Evolutionary conservation across 2,888 invertebrate genomes (phyloP).

Genomic region (Clistopyga incitator): DNA sequence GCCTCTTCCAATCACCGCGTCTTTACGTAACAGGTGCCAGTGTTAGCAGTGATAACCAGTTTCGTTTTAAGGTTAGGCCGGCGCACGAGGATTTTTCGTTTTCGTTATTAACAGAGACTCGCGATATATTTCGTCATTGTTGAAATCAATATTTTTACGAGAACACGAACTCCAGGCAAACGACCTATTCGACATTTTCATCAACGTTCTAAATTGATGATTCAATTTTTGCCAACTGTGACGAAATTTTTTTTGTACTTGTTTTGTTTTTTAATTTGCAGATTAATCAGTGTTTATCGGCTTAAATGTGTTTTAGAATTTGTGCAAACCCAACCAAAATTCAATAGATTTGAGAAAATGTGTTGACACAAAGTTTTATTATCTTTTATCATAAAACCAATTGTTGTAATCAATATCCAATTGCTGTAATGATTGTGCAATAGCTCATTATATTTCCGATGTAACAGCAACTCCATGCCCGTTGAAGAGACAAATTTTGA

Average conservation of each 20-base stretch:
- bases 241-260: not conserved
- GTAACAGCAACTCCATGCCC: no score
- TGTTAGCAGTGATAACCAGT: not conserved
- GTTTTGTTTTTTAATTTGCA: not conserved
- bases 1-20: not conserved
- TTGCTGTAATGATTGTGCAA: no score
- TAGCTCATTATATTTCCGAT: no score
- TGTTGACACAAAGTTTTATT: no score
- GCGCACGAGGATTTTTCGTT: conserved; percentile 11
- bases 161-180: not conserved
- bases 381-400: no score
- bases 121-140: not conserved
- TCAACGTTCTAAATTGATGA: not conserved
- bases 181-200: not conserved
- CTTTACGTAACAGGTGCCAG: conserved; percentile 57
- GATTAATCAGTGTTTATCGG: not conserved
- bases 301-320: no score
- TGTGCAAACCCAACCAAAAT: no score
- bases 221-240: not conserved
- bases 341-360: no score
- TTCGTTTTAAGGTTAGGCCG: conserved; percentile 45
- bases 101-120: not conserved
- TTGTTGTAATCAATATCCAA: no score
- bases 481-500: no score
- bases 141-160: not conserved